Conservation (phyloP, 1,140 invertebrate genomes). For the Ectropis grisescens region DNA sequence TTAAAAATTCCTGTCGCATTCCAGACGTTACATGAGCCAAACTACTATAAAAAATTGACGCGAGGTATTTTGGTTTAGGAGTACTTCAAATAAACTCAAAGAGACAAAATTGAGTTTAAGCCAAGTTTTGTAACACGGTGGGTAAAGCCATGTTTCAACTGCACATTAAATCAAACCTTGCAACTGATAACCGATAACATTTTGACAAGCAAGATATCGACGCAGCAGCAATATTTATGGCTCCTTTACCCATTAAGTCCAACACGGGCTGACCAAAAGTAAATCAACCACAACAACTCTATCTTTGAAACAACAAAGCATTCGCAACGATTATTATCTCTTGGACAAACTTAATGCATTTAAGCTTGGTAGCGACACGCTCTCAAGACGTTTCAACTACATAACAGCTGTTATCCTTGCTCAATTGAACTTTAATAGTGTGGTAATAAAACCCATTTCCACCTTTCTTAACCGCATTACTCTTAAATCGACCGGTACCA, state of each 20-base stretch:
- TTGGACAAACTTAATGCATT: constrained; percentile 67
- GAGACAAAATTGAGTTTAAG: no score
- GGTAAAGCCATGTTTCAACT: no score
- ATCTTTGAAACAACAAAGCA: constrained; percentile 66
- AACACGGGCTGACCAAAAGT: constrained; percentile 62
- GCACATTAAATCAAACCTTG: no score
- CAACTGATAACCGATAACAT: no score
- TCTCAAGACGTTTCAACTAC: constrained; percentile 59
- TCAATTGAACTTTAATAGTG: constrained; percentile 8
- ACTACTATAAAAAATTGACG: no score
- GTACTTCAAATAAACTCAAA: no score
- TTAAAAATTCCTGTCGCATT: no score
- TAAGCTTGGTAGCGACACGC: constrained; percentile 65
- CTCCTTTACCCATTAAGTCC: constrained; percentile 38
- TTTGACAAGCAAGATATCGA: no score
- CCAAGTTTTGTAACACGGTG: no score
- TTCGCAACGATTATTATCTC: constrained; percentile 68
- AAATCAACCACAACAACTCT: constrained; percentile 64
- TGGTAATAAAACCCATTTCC: constrained; percentile 24
- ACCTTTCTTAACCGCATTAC: constrained; percentile 6
- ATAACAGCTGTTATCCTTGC: neutral
- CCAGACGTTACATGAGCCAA: no score
- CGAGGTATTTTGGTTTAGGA: no score
- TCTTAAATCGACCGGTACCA: constrained; percentile 16
- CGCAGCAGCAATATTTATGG: no score